These are phyloP conservation scores for Ctenodactylus gundi DNA, from an alignment of 2,113 vertebrate species.

Conservation along the genomic window DNA sequence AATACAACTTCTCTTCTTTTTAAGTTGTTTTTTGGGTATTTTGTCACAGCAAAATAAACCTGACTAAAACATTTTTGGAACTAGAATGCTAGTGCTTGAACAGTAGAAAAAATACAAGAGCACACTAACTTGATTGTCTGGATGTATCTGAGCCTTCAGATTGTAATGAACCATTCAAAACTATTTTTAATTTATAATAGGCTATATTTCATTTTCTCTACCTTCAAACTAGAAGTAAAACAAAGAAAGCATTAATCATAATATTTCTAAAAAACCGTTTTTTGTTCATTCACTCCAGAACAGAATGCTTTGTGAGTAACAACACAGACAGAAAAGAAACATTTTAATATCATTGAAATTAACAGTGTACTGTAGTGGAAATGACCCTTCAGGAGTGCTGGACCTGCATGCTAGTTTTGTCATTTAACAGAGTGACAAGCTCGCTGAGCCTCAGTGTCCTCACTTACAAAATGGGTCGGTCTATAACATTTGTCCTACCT, in stretches of 20 bases:
- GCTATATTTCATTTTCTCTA: background rate
- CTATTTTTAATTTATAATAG: background rate
- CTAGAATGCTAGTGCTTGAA: background rate
- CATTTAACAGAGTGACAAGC: background rate
- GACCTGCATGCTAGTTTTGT: background rate
- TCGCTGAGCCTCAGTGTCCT: background rate
- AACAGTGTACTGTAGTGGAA: background rate
- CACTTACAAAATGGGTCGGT: background rate
- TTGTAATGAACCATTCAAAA: constrained; percentile 23
- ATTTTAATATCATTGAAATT: background rate
- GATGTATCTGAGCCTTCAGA: background rate
- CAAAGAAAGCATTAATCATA: background rate
- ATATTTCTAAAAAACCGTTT: background rate
- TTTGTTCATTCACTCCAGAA: background rate
- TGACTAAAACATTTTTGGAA: background rate
- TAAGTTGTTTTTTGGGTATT: background rate
- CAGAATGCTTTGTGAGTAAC: background rate
- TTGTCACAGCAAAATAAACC: background rate
- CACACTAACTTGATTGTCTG: background rate
- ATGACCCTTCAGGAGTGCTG: background rate
- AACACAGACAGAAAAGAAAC: background rate
- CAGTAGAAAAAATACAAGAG: background rate
- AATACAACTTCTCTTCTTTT: background rate
- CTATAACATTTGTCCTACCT: background rate
- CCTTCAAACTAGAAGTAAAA: background rate